Evolutionary conservation across 53 echinoderm and acorn worm genomes (phyloP), one percentile per base, ranked within the genome.

Genomic region (Glandiceps talaboti): DNA sequence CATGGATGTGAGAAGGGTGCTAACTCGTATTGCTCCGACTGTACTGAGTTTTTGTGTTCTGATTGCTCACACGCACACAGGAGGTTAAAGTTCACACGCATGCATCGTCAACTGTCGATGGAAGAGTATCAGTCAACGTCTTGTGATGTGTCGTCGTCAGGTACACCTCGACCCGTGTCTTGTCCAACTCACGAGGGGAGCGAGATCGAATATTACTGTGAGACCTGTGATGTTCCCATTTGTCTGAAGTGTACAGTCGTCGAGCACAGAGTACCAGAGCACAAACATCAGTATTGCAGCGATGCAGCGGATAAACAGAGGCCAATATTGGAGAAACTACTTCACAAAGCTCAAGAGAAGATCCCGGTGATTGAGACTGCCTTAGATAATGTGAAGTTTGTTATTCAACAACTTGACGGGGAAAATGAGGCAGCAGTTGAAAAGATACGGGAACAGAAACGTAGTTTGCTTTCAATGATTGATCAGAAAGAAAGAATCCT

Each of bases 61-160:
- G 99, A 99, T 76, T 99, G 99, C 76, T 90, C 93, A 25, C 86
- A 87, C 73, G 99, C 93, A 26, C 99, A 99, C 73, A 87, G 89
- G 0, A 85, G 99, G 33, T 89, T 99, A 26, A 90, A 90, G 27
- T 73, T 93, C 84, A 91, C 91, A 14, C 89, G 92, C 74, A 82
- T 84, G 76, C 99, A 99, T 78, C 90, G 83, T 14, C 81, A 92
- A 74, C 88, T 82, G 30, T 80, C 91, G 0, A 81, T 99, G 33
- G 93, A 99, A 28, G 93, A 99, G 82, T 90, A 99, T 76, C 88
- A 91, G 77, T 29, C 64, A 20, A n/a, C n/a, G n/a, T 45, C 64
- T 12, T 20, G 20, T 12, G 64, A 45, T 45, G 64, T 6, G 6
- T 6, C 64, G 6, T 45, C 20, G 6, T 45, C 64, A 6, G n/a